phyloP scores from a whole-genome alignment of 2,888 invertebrate genomes.

The Drosophila paracracens region DNA sequence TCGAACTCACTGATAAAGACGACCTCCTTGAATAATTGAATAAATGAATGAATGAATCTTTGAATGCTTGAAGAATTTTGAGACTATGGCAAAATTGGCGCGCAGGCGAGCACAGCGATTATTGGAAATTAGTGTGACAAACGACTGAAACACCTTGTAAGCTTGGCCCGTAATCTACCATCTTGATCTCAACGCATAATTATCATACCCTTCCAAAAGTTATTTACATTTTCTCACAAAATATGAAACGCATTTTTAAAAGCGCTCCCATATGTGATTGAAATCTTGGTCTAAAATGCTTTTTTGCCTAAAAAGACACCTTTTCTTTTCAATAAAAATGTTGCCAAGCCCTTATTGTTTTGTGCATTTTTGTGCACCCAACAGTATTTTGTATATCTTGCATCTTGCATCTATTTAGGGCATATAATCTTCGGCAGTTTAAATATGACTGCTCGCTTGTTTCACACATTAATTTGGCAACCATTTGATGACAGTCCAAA shows the following conservation, averaged over 20 bases:
- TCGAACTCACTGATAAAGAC: constrained; percentile 75
- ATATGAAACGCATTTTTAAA: not conserved
- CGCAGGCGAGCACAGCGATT: constrained; percentile 33
- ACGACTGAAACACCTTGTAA: constrained; percentile 32
- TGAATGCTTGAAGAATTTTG: constrained; percentile 25
- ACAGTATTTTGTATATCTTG: not conserved
- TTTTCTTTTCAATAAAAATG: not conserved
- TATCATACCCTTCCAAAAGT: not conserved
- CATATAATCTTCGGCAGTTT: not conserved
- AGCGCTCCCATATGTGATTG: not conserved
- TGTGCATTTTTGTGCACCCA: not conserved
- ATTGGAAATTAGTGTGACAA: constrained; percentile 30
- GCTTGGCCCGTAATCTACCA: constrained; percentile 37
- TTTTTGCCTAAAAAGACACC: not conserved
- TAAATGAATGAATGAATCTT: constrained; percentile 41
- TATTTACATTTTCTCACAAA: not conserved
- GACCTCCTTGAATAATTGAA: constrained; percentile 27
- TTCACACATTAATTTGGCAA: constrained; percentile 57
- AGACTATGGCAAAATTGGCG: constrained; percentile 39
- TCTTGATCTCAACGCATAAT: constrained; percentile 16
- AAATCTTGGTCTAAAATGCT: not conserved
- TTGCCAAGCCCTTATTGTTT: not conserved
- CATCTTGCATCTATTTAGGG: not conserved
- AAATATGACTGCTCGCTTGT: not conserved
- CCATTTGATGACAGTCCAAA: constrained; percentile 41